phyloP scores from a whole-genome alignment of 2,797 vertebrate genomes.

The Stomatorhinus walkeri region DNA sequence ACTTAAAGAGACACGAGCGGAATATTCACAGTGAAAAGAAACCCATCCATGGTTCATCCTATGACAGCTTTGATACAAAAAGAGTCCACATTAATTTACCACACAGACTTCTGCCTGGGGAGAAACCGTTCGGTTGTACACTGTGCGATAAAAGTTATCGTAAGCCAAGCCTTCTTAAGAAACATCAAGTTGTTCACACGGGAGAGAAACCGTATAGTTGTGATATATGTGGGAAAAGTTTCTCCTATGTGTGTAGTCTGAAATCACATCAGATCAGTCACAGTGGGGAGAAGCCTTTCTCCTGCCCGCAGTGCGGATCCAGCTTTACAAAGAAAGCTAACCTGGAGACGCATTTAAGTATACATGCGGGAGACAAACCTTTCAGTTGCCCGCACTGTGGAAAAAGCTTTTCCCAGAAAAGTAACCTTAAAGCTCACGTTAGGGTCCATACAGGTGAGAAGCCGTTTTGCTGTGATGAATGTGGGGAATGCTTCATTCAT shows the following conservation, averaged over 20 bases:
- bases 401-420: slow-evolving; percentile 12
- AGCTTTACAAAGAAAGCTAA: slow-evolving; percentile 6
- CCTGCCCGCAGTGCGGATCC: not conserved
- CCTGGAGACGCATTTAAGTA: slow-evolving; percentile 2
- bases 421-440: slow-evolving; percentile 2
- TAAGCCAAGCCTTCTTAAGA: slow-evolving; percentile 10
- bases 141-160: slow-evolving; percentile 2
- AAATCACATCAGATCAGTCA: slow-evolving; percentile 23
- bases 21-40: slow-evolving; percentile 9
- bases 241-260: slow-evolving; percentile 32
- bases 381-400: slow-evolving; percentile 4
- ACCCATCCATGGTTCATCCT: not conserved
- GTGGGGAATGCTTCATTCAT: not conserved
- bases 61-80: not conserved
- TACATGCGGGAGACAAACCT: not conserved
- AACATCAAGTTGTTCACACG: slow-evolving; percentile 10
- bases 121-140: slow-evolving; percentile 4
- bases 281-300: slow-evolving; percentile 4
- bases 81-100: slow-evolving; percentile 2
- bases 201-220: slow-evolving; percentile 13
- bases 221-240: slow-evolving; percentile 31
- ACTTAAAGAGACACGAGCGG: slow-evolving; percentile 16
- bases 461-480: slow-evolving; percentile 8
- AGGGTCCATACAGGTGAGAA: slow-evolving; percentile 9
- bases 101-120: slow-evolving; percentile 8